A percentile compares a stretch with the other conserved stretches of the same genome.
phyloP scores from a whole-genome alignment of 92 coral and sea anemone species.

The Plumapathes pennacea region DNA sequence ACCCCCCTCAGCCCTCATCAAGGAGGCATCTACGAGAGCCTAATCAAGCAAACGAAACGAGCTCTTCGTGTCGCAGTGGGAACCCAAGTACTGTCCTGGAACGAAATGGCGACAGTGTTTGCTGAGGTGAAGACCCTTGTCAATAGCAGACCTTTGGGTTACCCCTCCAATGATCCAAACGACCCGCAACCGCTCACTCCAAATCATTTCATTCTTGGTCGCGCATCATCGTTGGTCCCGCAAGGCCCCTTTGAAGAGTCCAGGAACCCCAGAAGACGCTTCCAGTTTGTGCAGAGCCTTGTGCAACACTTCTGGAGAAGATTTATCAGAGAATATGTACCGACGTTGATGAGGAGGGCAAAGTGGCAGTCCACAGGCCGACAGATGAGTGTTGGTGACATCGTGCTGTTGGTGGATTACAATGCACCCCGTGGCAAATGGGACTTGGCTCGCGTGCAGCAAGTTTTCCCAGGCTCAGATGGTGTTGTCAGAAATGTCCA shows the following conservation, averaged over 20 bases:
- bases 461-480: slow-evolving; percentile 9
- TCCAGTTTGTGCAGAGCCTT: slow-evolving; percentile 9
- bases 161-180: slow-evolving; percentile 13
- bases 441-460: slow-evolving; percentile 1
- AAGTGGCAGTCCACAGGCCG: slow-evolving; percentile 4
- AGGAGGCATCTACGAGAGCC: slow-evolving; percentile 38
- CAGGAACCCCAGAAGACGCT: slow-evolving; percentile 4
- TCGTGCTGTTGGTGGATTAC: not conserved
- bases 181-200: slow-evolving; percentile 25
- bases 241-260: slow-evolving; percentile 41
- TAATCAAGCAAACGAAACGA: slow-evolving; percentile 33
- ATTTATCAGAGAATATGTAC: slow-evolving; percentile 1
- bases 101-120: slow-evolving; percentile 1
- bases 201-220: slow-evolving; percentile 21
- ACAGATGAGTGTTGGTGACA: slow-evolving; percentile 9
- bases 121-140: slow-evolving; percentile 17
- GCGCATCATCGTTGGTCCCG: slow-evolving; percentile 57
- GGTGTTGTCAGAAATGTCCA: slow-evolving; percentile 6
- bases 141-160: slow-evolving; percentile 5
- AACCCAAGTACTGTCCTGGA: slow-evolving; percentile 14
- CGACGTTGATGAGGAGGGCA: slow-evolving; percentile 1
- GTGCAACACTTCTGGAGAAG: slow-evolving; percentile 2
- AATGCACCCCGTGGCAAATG: slow-evolving; percentile 20
- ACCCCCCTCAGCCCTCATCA: slow-evolving; percentile 38
- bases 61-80: slow-evolving; percentile 26